phyloP scores from a whole-genome alignment of 64 coral and sea anemone genomes.

The Astreopora myriophthalma region DNA sequence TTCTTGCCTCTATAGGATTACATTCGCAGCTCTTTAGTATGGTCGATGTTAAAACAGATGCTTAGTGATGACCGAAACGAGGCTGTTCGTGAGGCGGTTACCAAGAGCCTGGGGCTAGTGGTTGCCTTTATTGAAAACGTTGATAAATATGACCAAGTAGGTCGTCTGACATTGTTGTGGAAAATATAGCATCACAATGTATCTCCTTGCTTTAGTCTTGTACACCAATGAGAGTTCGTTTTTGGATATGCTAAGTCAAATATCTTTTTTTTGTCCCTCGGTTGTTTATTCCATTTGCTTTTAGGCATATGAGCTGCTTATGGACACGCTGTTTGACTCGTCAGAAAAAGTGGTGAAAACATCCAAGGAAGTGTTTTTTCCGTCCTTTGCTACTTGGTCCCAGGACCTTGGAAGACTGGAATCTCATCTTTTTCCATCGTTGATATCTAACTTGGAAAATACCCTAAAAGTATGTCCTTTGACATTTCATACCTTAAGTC shows the following conservation, averaged over 20 bases:
- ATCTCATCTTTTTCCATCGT: slow-evolving; percentile 60
- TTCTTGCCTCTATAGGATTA: slow-evolving; percentile 42
- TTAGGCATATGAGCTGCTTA: slow-evolving; percentile 83
- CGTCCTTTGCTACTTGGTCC: slow-evolving; percentile 83
- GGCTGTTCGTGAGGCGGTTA: slow-evolving; percentile 89
- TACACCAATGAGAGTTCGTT: too few species aligned
- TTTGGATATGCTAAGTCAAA: too few species aligned
- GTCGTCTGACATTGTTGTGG: too few species aligned
- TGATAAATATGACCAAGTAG: slow-evolving; percentile 93
- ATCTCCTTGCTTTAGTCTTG: too few species aligned
- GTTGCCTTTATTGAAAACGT: slow-evolving; percentile 73
- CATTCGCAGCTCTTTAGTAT: slow-evolving; percentile 80
- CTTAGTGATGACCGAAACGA: slow-evolving; percentile 94
- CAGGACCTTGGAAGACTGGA: slow-evolving; percentile 88
- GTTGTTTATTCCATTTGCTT: neutral
- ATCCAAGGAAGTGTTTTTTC: slow-evolving; percentile 76
- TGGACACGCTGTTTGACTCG: slow-evolving; percentile 75
- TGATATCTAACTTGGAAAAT: slow-evolving; percentile 72
- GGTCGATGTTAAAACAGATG: slow-evolving; percentile 99
- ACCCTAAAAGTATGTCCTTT: slow-evolving; percentile 50
- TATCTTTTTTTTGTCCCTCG: neutral
- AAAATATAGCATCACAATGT: too few species aligned
- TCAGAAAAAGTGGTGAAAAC: slow-evolving; percentile 85
- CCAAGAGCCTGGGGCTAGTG: slow-evolving; percentile 92
- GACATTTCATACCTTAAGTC: too few species aligned